phyloP scores from a whole-genome alignment of 2,888 invertebrate genomes.

The Idaea straminata region DNA sequence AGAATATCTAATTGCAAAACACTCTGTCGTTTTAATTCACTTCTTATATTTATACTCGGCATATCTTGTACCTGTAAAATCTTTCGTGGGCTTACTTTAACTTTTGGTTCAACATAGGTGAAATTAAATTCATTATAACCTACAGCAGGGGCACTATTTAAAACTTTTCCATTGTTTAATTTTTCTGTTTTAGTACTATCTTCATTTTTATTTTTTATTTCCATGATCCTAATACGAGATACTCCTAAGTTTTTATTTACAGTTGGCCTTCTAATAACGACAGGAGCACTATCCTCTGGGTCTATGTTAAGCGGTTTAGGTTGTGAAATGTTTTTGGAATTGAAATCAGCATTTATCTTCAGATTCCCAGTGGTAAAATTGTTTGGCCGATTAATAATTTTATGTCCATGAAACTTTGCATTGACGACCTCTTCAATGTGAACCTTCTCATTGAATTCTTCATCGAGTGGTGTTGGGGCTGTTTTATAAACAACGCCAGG shows the following conservation, averaged over 20 bases:
- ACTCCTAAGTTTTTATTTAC: conserved; percentile 49
- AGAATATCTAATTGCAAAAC: conserved; percentile 73
- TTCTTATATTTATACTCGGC: conserved; percentile 75
- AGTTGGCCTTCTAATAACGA: conserved; percentile 38
- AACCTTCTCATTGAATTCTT: conserved; percentile 72
- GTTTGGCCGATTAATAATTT: conserved; percentile 49
- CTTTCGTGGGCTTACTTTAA: conserved; percentile 33
- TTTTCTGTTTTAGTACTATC: conserved; percentile 37
- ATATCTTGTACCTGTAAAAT: conserved; percentile 65
- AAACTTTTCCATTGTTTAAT: conserved; percentile 42
- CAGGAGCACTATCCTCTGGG: conserved; percentile 37
- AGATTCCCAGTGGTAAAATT: conserved; percentile 25
- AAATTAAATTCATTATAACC: conserved; percentile 61
- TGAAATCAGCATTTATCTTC: conserved; percentile 14
- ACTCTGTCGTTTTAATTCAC: conserved; percentile 71
- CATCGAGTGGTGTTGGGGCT: conserved; percentile 64
- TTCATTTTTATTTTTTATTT: conserved; percentile 51
- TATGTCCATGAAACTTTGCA: conserved; percentile 72
- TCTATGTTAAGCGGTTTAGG: conserved; percentile 39
- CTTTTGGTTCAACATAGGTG: conserved; percentile 50
- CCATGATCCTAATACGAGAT: conserved; percentile 53
- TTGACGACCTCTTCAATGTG: conserved; percentile 73
- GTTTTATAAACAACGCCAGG: conserved; percentile 57
- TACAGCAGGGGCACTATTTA: conserved; percentile 43
- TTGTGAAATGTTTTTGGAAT: conserved; percentile 26